phyloP scores from a whole-genome alignment of 2,113 vertebrate species.

The Phrynosoma blainvillii region DNA sequence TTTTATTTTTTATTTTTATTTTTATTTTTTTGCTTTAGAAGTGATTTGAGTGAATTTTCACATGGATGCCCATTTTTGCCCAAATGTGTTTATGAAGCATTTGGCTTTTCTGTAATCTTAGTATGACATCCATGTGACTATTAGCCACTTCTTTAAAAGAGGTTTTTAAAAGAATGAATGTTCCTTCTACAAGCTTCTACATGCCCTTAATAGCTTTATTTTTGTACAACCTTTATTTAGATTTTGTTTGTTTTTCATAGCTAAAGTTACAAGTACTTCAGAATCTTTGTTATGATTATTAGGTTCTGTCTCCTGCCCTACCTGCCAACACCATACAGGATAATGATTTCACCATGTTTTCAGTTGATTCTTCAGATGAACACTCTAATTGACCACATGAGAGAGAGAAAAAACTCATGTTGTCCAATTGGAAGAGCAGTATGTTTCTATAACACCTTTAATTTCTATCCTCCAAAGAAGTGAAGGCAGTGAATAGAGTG shows the following conservation, averaged over 20 bases:
- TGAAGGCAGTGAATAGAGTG: neutral
- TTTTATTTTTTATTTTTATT: too few relatives aligned
- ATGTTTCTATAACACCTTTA: neutral
- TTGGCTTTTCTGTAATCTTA: neutral
- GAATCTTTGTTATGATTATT: neutral
- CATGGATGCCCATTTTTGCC: neutral
- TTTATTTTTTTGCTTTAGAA: neutral
- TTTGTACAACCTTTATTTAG: neutral
- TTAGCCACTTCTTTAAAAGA: neutral
- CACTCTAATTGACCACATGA: neutral
- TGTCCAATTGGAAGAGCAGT: neutral
- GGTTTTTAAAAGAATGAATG: neutral
- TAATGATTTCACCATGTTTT: neutral
- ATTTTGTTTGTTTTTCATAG: neutral
- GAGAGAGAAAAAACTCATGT: rapidly evolving
- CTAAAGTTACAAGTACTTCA: neutral
- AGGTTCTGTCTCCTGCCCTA: neutral
- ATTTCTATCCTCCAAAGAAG: neutral
- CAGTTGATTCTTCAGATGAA: neutral
- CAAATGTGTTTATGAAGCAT: neutral
- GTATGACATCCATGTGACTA: neutral
- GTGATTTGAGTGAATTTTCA: neutral
- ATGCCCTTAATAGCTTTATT: neutral
- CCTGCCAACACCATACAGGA: neutral
- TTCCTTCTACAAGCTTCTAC: neutral